phyloP scores from a whole-genome alignment of 2,888 invertebrate genomes.

The Portevinia maculata region DNA sequence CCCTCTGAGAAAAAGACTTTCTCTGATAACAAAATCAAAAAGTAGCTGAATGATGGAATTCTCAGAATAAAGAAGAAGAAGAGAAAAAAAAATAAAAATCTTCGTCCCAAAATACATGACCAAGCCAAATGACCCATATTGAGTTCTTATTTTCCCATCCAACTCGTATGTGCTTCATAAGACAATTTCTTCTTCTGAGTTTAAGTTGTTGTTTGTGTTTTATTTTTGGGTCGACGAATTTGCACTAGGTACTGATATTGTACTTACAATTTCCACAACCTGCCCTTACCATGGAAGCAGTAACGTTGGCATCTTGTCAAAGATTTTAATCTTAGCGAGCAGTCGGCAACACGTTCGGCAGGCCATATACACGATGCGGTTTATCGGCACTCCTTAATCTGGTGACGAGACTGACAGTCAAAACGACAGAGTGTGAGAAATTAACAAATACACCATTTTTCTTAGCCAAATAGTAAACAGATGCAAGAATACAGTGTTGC shows the following conservation, averaged over 20 bases:
- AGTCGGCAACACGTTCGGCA: conserved; percentile 41
- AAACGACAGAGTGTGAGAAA: conserved; percentile 15
- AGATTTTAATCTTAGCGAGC: conserved; percentile 47
- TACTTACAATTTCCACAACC: conserved; percentile 16
- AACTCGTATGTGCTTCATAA: not conserved
- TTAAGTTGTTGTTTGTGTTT: not conserved
- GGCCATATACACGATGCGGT: conserved; percentile 37
- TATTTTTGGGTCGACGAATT: conserved; percentile 26
- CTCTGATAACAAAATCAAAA: conserved; percentile 60
- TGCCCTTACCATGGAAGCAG: conserved; percentile 12
- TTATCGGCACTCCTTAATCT: conserved; percentile 60
- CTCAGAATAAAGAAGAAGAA: too few relatives aligned
- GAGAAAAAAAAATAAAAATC: conserved; percentile 14
- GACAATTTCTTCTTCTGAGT: conserved; percentile 31
- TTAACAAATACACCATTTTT: not conserved
- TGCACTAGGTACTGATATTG: conserved; percentile 53
- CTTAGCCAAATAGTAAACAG: conserved; percentile 3
- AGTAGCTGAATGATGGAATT: conserved; percentile 29
- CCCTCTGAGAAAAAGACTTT: conserved; percentile 51
- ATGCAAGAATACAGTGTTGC: conserved; percentile 22
- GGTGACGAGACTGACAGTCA: conserved; percentile 28
- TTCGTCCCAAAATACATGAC: conserved; percentile 31
- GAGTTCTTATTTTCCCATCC: conserved; percentile 22
- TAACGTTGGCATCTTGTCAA: conserved; percentile 53
- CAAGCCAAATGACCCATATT: conserved; percentile 62